Evolutionary conservation across 2,797 vertebrate species (phyloP).

Genomic region (Thripadectes ignobilis): DNA sequence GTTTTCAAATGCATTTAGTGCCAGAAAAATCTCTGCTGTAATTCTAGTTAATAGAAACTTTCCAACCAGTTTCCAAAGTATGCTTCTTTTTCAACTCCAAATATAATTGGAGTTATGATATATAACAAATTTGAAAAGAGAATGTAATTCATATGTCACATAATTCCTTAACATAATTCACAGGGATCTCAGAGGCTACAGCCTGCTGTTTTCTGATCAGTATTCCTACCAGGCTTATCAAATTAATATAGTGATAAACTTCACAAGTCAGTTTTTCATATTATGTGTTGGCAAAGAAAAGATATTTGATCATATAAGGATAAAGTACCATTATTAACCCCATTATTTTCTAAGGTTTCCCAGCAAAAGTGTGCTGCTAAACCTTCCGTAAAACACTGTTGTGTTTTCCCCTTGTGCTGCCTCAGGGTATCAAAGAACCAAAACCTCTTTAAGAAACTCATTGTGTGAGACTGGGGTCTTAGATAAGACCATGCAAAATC

Average conservation of each 20-base stretch:
- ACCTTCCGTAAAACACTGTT: neutral
- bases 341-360: neutral
- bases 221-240: slow-evolving; percentile 36
- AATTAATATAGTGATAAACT: slow-evolving; percentile 34
- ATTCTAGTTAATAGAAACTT: neutral
- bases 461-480: neutral
- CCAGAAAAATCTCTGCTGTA: neutral
- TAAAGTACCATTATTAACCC: neutral
- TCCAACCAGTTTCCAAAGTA: neutral
- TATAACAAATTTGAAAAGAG: neutral
- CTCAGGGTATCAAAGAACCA: neutral
- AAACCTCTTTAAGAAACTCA: neutral
- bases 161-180: slow-evolving; percentile 50
- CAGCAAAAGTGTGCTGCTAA: neutral
- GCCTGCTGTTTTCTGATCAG: slow-evolving; percentile 40
- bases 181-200: slow-evolving; percentile 12
- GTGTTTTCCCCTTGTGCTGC: neutral
- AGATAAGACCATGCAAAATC: neutral
- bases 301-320: slow-evolving; percentile 9
- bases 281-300: slow-evolving; percentile 30
- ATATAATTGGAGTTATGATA: neutral
- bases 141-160: neutral
- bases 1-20: neutral
- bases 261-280: slow-evolving; percentile 45
- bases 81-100: neutral